Evolutionary conservation across 23 tunicate genomes (phyloP), one percentile per base, ranked within the genome.

Genomic region (Halocynthia roretzi): DNA sequence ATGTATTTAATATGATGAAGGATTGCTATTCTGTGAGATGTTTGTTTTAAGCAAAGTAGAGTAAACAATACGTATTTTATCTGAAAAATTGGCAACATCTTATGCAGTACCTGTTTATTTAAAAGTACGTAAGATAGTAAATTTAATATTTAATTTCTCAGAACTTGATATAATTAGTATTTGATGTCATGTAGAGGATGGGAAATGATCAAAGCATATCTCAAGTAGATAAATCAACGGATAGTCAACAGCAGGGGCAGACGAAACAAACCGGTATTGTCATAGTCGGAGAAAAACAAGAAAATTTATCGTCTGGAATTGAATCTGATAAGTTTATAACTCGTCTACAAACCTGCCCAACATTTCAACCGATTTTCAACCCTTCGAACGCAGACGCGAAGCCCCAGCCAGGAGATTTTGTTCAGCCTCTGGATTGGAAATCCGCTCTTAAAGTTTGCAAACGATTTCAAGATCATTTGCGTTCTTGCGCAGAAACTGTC

Each of bases 401-500:
- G 52, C 84, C 91, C 0, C 53, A 61, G 40, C 14, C 83, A 0
- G 57, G 61, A 5, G 93, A 86, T 8, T 82, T 86, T 23, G 81
- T 78, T 10, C 60, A 55, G 10, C 81, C 64, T 0, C 70, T 92
- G 5, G 85, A 80, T 56, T 19, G 62, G 22, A 66, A 74, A 51
- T 60, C 92, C 21, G 85, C 95, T 73, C 63, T 86, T 6, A 68
- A 82, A 68, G 66, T 82, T 23, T 83, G 87, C 53, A 50, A 54
- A 62, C 60, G 77, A 40, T 54, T 92, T 19, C 92, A 92, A 61
- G 70, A 83, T 5, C 98, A 92, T 86, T 74, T 92, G 49, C 61
- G 86, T 50, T 53, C 54, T 12, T 78, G 92, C 69, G 69, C 98
- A 15, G 84, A 79, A 76, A 76, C 92, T 18, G 98, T 86, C 11